Percentiles rank a stretch among this genome's conserved stretches.
Evolutionary conservation across 2,113 vertebrate genomes (phyloP).

Genomic region (Axis porcinus): DNA sequence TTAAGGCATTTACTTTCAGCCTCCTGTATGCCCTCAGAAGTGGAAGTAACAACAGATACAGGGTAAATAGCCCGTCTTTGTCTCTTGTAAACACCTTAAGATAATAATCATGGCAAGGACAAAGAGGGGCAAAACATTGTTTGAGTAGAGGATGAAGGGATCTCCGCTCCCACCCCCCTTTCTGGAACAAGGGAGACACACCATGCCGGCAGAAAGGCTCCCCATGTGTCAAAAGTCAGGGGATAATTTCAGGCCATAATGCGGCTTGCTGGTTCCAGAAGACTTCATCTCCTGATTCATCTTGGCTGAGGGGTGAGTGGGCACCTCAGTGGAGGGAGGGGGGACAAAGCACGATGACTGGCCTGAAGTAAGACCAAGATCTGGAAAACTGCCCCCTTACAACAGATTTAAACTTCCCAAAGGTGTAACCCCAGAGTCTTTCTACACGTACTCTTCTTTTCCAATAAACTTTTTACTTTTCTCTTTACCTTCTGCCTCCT

Average conservation of each 20-base stretch:
- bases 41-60: not conserved
- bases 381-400: not conserved
- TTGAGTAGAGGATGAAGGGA: not conserved
- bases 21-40: not conserved
- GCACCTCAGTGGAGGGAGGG: not conserved
- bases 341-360: not conserved
- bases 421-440: not conserved
- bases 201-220: not conserved
- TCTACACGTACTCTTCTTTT: not conserved
- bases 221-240: not conserved
- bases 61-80: not conserved
- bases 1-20: not conserved
- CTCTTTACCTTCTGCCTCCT: not conserved
- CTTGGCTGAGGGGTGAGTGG: not conserved
- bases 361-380: not conserved
- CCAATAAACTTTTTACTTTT: not conserved
- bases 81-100: not conserved
- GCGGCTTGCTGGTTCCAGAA: not conserved
- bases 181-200: not conserved
- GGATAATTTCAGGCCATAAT: not conserved
- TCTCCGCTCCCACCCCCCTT: not conserved
- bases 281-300: not conserved
- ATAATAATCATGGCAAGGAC: not conserved
- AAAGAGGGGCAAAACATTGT: not conserved
- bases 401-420: not conserved